Conservation (phyloP, 2,797 vertebrate species). For the Pseudochirops corinnae region DNA sequence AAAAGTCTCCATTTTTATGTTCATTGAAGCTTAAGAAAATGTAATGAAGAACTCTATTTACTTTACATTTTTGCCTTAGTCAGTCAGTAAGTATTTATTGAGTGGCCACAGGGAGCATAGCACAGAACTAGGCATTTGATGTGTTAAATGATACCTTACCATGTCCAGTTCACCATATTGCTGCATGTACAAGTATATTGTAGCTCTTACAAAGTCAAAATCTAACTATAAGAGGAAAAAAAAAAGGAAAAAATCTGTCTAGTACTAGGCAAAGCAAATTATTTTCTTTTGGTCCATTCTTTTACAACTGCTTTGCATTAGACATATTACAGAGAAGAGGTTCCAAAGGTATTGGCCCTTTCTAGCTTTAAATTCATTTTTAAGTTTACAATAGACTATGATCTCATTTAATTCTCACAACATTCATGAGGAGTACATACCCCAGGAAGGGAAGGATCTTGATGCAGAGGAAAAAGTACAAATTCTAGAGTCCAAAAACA, state of each 20-base stretch:
- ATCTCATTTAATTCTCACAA: background rate
- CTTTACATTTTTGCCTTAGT: background rate
- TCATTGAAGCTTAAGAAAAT: constrained; percentile 15
- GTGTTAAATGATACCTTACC: background rate
- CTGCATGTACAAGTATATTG: background rate
- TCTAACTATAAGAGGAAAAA: constrained; percentile 14
- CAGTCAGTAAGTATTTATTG: constrained; percentile 20
- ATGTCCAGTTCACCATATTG: background rate
- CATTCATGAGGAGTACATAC: background rate
- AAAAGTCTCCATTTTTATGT: background rate
- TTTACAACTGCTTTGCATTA: background rate
- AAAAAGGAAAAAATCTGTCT: background rate
- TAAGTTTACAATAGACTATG: background rate
- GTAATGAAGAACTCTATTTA: background rate
- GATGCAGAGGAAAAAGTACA: background rate
- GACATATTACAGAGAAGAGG: background rate
- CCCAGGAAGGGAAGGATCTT: background rate
- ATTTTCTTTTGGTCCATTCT: background rate
- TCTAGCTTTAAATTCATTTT: background rate
- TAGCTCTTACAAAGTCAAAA: background rate
- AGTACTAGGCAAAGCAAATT: background rate
- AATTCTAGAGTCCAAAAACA: background rate
- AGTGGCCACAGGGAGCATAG: background rate
- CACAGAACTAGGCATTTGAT: background rate
- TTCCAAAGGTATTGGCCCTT: background rate